Percentiles rank a stretch among this genome's conserved stretches.
phyloP scores from a whole-genome alignment of 2,888 invertebrate species.

The Tigriopus californicus region DNA sequence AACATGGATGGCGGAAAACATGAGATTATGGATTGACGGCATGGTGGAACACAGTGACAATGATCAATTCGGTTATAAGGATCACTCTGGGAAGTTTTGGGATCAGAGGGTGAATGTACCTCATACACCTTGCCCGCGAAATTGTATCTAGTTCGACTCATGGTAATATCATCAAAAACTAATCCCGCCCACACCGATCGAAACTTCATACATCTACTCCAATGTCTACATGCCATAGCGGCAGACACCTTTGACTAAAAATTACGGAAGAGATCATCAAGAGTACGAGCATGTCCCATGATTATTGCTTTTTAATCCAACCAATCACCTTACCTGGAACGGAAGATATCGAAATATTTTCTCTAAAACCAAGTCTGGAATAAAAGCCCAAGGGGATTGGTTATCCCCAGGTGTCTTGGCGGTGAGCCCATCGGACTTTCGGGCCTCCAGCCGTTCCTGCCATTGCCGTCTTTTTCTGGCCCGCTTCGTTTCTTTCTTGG shows the following conservation, averaged over 20 bases:
- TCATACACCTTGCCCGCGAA: constrained; percentile 6
- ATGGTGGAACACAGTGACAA: no score
- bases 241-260: constrained; percentile 12
- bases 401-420: constrained; percentile 15
- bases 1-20: no score
- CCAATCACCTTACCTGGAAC: background rate
- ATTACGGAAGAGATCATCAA: no score
- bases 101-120: background rate
- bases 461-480: constrained; percentile 1
- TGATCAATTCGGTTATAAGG: no score
- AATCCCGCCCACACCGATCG: background rate
- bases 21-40: background rate
- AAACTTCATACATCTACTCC: constrained; percentile 2
- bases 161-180: constrained; percentile 1
- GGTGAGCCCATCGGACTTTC: background rate
- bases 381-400: constrained; percentile 36
- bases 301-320: no score
- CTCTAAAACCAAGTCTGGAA: constrained; percentile 53
- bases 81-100: background rate
- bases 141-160: background rate
- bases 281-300: no score
- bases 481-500: constrained; percentile 1
- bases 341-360: constrained; percentile 44
- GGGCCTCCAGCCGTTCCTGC: background rate
- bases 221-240: constrained; percentile 3